Evolutionary conservation across 30 jellyfish, hydroid and myxozoan genomes (phyloP).

Genomic region (Rhopilema esculentum): DNA sequence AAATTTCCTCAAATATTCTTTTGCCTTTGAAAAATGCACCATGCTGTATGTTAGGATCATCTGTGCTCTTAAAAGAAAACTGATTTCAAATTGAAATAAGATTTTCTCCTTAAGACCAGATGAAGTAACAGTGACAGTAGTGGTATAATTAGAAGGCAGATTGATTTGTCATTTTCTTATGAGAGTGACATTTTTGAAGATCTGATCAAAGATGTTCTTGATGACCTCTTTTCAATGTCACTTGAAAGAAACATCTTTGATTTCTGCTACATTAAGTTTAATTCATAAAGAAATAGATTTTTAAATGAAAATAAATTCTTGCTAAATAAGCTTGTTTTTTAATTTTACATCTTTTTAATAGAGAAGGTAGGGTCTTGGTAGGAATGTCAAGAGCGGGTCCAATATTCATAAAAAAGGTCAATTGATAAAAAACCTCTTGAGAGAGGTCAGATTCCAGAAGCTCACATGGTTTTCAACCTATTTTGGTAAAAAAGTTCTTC

Average conservation of each 20-base stretch:
- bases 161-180: neutral
- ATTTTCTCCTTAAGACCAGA: neutral
- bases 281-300: neutral
- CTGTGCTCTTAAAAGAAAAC: neutral
- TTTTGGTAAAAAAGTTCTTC: no score
- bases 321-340: no score
- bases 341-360: no score
- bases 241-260: neutral
- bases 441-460: no score
- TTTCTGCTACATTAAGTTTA: neutral
- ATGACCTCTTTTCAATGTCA: constrained; percentile 9
- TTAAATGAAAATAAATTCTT: neutral
- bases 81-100: neutral
- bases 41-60: neutral
- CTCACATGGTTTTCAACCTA: no score
- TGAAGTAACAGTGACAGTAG: neutral
- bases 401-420: no score
- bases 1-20: neutral
- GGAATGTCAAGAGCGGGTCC: no score
- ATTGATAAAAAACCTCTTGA: no score
- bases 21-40: neutral
- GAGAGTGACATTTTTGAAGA: neutral
- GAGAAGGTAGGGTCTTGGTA: no score
- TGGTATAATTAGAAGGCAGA: neutral
- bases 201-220: neutral